phyloP scores from a whole-genome alignment of 2,888 invertebrate genomes.

The Brachyopa scutellaris region DNA sequence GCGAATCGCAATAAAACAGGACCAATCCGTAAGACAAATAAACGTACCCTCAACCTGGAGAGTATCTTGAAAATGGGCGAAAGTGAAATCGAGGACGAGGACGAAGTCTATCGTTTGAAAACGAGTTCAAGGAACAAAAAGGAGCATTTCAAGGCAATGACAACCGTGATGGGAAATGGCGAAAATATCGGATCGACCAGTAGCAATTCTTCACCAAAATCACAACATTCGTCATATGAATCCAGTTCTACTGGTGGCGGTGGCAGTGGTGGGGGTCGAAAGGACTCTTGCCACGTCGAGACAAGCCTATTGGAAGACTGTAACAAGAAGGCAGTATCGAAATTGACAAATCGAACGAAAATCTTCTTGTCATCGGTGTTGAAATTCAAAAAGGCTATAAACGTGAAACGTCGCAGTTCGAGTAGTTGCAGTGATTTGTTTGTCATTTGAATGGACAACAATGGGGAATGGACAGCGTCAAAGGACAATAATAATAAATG shows the following conservation, averaged over 20 bases:
- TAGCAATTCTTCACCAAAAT: conserved; percentile 76
- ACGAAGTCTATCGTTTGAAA: conserved; percentile 75
- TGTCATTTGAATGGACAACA: conserved; percentile 78
- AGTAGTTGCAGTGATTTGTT: conserved; percentile 81
- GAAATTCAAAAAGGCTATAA: conserved; percentile 79
- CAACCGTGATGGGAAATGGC: conserved; percentile 46
- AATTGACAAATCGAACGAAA: conserved; percentile 80
- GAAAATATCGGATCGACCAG: conserved; percentile 70
- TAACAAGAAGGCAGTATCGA: conserved; percentile 79
- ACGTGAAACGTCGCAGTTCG: conserved; percentile 79
- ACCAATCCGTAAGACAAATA: conserved; percentile 76
- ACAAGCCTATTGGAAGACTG: conserved; percentile 71
- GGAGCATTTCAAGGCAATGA: conserved; percentile 75
- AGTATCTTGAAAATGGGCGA: conserved; percentile 81
- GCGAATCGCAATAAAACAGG: conserved; percentile 68
- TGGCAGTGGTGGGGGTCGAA: conserved; percentile 45
- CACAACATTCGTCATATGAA: conserved; percentile 76
- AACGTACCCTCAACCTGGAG: conserved; percentile 79
- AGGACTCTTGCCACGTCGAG: conserved; percentile 73
- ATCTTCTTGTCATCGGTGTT: conserved; percentile 80
- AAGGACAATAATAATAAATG: conserved; percentile 64
- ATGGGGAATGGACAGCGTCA: neutral
- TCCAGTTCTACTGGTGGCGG: conserved; percentile 50
- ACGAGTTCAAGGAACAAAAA: conserved; percentile 75
- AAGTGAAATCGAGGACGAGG: conserved; percentile 82